Percentiles rank a stretch among this genome's conserved stretches.
Evolutionary conservation across 2,888 invertebrate genomes (phyloP).

Genomic region (Thera obeliscata): DNA sequence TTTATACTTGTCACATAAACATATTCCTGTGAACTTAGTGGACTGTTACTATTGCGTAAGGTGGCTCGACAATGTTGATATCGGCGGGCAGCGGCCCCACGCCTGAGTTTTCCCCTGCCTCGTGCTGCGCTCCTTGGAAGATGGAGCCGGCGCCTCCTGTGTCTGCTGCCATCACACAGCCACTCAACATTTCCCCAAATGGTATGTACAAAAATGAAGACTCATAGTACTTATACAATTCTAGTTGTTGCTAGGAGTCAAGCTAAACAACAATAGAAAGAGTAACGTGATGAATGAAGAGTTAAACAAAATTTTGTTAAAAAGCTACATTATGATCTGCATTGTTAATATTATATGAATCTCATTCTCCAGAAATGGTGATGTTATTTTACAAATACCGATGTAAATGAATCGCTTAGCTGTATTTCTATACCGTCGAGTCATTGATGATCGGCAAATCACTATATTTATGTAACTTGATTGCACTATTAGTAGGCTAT

Average conservation of each 20-base stretch:
- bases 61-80: constrained; percentile 86
- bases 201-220: constrained; percentile 56
- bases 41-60: constrained; percentile 52
- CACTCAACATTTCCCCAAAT: constrained; percentile 85
- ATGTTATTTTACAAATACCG: too few species aligned
- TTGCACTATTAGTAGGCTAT: too few species aligned
- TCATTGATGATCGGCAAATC: too few species aligned
- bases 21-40: constrained; percentile 64
- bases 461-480: too few species aligned
- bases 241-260: not conserved
- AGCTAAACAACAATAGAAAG: not conserved
- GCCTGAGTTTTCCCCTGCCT: constrained; percentile 83
- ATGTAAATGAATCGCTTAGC: too few species aligned
- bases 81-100: constrained; percentile 86
- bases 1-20: constrained; percentile 45
- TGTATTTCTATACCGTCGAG: too few species aligned
- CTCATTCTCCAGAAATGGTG: too few species aligned
- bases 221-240: not conserved
- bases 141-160: constrained; percentile 86
- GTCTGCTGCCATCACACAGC: constrained; percentile 73
- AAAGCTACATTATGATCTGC: too few species aligned
- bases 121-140: constrained; percentile 86
- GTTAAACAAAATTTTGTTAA: too few species aligned
- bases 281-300: not conserved
- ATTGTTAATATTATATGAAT: too few species aligned